Base-by-base conservation (phyloP, 2,113 vertebrate species). In the Hylia prasina region DNA sequence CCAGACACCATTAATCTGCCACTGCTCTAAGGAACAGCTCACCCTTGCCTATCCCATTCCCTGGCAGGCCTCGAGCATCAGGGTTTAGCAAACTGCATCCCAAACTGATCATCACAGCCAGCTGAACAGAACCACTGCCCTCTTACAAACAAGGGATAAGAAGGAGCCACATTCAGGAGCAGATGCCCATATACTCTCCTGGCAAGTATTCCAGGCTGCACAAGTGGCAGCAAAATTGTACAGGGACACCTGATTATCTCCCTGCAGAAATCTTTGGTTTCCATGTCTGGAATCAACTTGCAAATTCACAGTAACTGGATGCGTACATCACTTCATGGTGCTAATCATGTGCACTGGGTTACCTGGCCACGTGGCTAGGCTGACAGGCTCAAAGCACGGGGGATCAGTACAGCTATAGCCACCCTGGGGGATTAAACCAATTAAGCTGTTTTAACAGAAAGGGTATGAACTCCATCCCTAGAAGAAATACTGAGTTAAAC, bases 41-140 rank as follows among this genome's bases (percentile, higher is more conserved):
- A 69, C 23, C 31, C 28, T 44, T 28, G 21, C 45, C 75, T 48
- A 23, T 47, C 24, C 37, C 35, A 42, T 65, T 11, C n/a, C 56
- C 76, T 63, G 56, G 13, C 18, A 89, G 35, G 51, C 50, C 66
- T 76, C 1, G 0, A 13, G 31, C 48, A 91, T 9, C 7, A 44
- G 44, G 13, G 45, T 39, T 89, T 18, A 82, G 31, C 17, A 65
- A 90, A 88, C 35, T 33, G 13, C 24, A 27, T 6, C 24, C 53
- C 0, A 0, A 71, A 53, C 16, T 37, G 48, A 47, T 6, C 18
- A 72, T 9, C 57, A 68, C 0, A 58, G 37, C 17, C 63, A 87
- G 42, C 56, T 68, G 39, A 45, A 65, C 22, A 75, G 31, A 23
- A 65, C n/a, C 40, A 50, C 21, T 39, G 13, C 18, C 17, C 37